These are phyloP conservation scores for Hypselothyrea guttata DNA, from an alignment of 2,888 invertebrate genomes.

Conservation along the genomic window DNA sequence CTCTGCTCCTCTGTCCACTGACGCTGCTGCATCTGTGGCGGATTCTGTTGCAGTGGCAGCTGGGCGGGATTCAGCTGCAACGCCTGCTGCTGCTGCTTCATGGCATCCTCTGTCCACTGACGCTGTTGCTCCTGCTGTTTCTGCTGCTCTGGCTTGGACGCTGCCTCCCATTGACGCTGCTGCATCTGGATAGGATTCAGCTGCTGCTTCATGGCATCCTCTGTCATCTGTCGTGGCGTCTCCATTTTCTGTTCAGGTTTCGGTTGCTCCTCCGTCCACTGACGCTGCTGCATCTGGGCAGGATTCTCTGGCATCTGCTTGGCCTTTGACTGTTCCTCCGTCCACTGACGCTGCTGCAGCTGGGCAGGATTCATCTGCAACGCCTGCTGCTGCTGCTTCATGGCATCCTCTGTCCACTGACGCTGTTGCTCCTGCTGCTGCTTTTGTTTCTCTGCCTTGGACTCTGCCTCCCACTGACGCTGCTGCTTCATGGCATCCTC, in stretches of 20 bases:
- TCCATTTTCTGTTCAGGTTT: not conserved
- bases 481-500: constrained; percentile 8
- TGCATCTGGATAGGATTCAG: constrained; percentile 7
- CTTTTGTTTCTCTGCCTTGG: constrained; percentile 8
- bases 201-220: constrained; percentile 19
- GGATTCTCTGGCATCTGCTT: constrained; percentile 16
- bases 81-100: constrained; percentile 13
- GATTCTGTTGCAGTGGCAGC: too few species aligned
- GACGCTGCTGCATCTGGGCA: constrained; percentile 1
- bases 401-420: constrained; percentile 21
- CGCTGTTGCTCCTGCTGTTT: not conserved
- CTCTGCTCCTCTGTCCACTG: constrained; percentile 36
- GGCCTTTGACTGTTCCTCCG: constrained; percentile 19
- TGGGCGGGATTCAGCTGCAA: too few species aligned
- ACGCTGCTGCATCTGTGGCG: constrained; percentile 14
- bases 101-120: constrained; percentile 21
- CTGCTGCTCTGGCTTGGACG: constrained; percentile 9
- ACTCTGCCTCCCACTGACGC: not conserved
- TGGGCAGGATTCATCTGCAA: too few species aligned
- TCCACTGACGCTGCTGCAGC: constrained; percentile 36
- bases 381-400: constrained; percentile 13
- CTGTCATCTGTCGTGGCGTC: too few species aligned
- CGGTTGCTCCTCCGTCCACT: not conserved
- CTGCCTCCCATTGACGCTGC: not conserved
- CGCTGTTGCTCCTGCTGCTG: constrained; percentile 2